A percentile compares a stretch with the other conserved stretches of the same genome.
These are phyloP conservation scores for Esperia sulphurella DNA, from an alignment of 2,888 invertebrate genomes.

Conservation along the genomic window DNA sequence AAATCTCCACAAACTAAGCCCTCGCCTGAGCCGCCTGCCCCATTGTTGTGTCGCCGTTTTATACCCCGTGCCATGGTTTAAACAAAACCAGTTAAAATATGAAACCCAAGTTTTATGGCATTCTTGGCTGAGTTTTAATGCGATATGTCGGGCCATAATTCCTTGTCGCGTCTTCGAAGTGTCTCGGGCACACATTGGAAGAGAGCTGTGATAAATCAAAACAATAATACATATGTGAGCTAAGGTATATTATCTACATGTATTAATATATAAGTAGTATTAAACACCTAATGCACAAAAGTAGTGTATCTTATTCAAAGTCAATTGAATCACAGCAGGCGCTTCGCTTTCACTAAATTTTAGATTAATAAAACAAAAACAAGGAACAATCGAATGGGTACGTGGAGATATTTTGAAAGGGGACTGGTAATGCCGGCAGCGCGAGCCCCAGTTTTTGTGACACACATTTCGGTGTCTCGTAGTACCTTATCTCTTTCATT, in stretches of 20 bases:
- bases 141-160: conserved; percentile 32
- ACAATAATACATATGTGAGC: not conserved
- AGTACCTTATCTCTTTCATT: conserved; percentile 46
- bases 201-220: too few species aligned
- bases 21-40: conserved; percentile 31
- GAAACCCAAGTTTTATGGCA: conserved; percentile 52
- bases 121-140: conserved; percentile 41
- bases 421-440: conserved; percentile 26
- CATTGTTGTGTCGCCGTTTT: conserved; percentile 66
- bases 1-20: conserved; percentile 52
- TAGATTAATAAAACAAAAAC: conserved; percentile 24
- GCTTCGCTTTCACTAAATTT: conserved; percentile 2
- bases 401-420: conserved; percentile 56
- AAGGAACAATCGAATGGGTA: conserved; percentile 44
- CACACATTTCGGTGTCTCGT: conserved; percentile 36
- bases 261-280: not conserved
- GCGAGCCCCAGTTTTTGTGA: conserved; percentile 23
- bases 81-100: conserved; percentile 60
- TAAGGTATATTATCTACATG: not conserved
- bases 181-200: not conserved
- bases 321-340: not conserved
- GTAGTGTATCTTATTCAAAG: not conserved
- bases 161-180: conserved; percentile 19
- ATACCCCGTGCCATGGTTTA: conserved; percentile 44
- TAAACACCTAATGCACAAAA: not conserved